phyloP scores from a whole-genome alignment of 1,140 invertebrate species.

The Pectinophora gossypiella region DNA sequence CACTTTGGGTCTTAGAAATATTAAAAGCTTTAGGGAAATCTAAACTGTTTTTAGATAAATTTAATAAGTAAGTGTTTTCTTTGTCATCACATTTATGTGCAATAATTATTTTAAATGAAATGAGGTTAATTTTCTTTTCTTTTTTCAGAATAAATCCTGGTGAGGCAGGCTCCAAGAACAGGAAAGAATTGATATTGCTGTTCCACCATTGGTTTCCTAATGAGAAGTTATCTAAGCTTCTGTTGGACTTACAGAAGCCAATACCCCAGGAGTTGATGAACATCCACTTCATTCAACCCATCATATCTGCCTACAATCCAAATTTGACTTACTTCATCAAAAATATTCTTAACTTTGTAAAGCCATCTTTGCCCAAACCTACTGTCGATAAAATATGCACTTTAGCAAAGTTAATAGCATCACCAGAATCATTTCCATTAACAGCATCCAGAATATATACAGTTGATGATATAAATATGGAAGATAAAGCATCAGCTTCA shows the following conservation, averaged over 20 bases:
- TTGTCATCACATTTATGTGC: neutral
- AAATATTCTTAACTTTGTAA: slow-evolving; percentile 46
- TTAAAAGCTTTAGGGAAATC: slow-evolving; percentile 64
- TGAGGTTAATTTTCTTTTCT: slow-evolving; percentile 5
- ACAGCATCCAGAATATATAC: slow-evolving; percentile 45
- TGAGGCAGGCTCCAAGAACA: slow-evolving; percentile 25
- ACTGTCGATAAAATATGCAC: slow-evolving; percentile 44
- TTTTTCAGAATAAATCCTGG: slow-evolving; percentile 33
- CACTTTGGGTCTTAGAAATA: slow-evolving; percentile 76
- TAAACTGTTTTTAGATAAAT: slow-evolving; percentile 42
- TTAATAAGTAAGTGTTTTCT: slow-evolving; percentile 40
- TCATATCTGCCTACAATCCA: slow-evolving; percentile 52
- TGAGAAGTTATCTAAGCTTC: slow-evolving; percentile 36
- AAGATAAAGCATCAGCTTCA: slow-evolving; percentile 13
- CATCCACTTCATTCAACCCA: slow-evolving; percentile 50
- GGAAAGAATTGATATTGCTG: slow-evolving; percentile 38
- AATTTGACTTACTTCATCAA: slow-evolving; percentile 52
- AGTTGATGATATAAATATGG: slow-evolving; percentile 50
- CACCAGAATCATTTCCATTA: slow-evolving; percentile 30
- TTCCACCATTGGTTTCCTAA: slow-evolving; percentile 63
- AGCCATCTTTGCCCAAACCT: slow-evolving; percentile 35
- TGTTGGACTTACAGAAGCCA: slow-evolving; percentile 50
- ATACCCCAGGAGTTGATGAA: slow-evolving; percentile 44
- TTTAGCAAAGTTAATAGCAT: slow-evolving; percentile 52
- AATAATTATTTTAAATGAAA: neutral